These are phyloP conservation scores for Percopsis transmontana DNA, from an alignment of 2,113 vertebrate genomes.

Conservation along the genomic window DNA sequence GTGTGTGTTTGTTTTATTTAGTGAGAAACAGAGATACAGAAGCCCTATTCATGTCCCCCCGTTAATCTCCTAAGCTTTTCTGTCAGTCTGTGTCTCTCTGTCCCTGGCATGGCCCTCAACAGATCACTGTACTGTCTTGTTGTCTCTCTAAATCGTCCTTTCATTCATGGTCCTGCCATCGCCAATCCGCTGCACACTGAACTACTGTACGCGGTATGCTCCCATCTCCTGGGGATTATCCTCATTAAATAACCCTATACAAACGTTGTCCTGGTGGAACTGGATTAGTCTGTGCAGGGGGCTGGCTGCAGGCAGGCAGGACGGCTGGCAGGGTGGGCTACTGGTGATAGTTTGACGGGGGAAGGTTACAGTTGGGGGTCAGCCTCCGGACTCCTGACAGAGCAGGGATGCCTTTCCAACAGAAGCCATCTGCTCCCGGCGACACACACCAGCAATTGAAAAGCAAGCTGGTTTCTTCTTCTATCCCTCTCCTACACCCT, in stretches of 20 bases:
- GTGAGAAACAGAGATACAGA: conserved; percentile 65
- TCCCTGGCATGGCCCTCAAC: conserved; percentile 53
- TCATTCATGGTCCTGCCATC: conserved; percentile 33
- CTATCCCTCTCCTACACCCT: too few species aligned
- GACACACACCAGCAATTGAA: conserved; percentile 48
- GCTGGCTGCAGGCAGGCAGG: conserved; percentile 16
- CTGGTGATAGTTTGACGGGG: conserved; percentile 36
- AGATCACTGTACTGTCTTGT: conserved; percentile 68
- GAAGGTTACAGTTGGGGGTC: conserved; percentile 51
- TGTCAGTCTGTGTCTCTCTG: conserved; percentile 64
- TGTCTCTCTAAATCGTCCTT: conserved; percentile 62
- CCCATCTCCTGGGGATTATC: conserved; percentile 61
- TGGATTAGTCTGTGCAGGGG: conserved; percentile 60
- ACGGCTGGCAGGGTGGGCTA: conserved; percentile 30
- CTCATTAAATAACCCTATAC: conserved; percentile 71
- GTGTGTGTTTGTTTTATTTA: conserved; percentile 20
- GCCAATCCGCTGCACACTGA: conserved; percentile 19
- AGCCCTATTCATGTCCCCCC: conserved; percentile 70
- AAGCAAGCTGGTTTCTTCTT: conserved; percentile 48
- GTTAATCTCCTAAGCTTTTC: conserved; percentile 57
- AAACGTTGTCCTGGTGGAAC: conserved; percentile 56
- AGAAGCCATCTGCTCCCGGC: conserved; percentile 71
- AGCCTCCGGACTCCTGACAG: conserved; percentile 42
- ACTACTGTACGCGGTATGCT: conserved; percentile 54
- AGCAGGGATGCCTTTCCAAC: conserved; percentile 44